These are phyloP conservation scores for Phaethon lepturus DNA, from an alignment of 2,113 vertebrate species.

Conservation along the genomic window DNA sequence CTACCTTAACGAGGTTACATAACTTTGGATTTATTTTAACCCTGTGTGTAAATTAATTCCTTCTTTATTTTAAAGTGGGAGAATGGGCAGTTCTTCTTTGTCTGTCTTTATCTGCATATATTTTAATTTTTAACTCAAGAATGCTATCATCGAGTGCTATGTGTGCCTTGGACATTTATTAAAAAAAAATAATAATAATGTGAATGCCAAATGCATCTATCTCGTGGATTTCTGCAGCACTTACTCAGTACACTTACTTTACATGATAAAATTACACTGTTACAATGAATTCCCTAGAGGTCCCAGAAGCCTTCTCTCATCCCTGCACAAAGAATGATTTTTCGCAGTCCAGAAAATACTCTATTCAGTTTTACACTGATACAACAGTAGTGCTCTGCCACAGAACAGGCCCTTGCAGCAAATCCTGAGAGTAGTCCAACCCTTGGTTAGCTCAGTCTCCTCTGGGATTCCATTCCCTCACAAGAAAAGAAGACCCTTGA, in stretches of 20 bases:
- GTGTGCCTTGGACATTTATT: neutral
- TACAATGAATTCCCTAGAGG: neutral
- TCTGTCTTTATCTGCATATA: neutral
- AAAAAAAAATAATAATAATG: neutral
- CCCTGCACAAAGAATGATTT: neutral
- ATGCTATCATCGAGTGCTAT: neutral
- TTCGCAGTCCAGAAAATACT: neutral
- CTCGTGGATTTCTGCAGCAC: neutral
- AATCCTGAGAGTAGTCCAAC: neutral
- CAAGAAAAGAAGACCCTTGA: neutral
- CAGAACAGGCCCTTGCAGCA: neutral
- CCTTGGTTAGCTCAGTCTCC: neutral
- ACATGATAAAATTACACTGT: neutral
- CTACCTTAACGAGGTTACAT: neutral
- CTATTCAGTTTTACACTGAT: neutral
- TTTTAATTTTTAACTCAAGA: neutral
- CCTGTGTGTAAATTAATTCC: neutral
- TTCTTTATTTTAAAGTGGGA: neutral
- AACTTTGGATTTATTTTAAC: neutral
- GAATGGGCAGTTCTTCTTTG: neutral
- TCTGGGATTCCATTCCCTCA: neutral
- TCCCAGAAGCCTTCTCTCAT: neutral
- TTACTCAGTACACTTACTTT: neutral
- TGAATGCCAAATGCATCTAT: neutral
- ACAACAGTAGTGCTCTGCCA: neutral